These are phyloP conservation scores for Lutjanus erythropterus DNA, from an alignment of 2,113 vertebrate genomes.

Conservation along the genomic window DNA sequence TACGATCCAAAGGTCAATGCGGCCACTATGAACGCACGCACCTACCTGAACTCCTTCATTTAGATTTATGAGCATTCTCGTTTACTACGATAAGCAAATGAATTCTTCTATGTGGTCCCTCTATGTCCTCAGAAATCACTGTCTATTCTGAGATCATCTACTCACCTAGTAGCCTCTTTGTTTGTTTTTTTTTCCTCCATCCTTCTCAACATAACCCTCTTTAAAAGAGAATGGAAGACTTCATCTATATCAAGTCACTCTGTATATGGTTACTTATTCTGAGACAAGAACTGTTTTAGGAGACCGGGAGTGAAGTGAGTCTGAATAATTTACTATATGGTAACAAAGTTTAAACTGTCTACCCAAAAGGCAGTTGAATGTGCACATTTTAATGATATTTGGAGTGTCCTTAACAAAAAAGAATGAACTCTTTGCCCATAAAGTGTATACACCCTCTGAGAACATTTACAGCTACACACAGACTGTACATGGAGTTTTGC, in stretches of 20 bases:
- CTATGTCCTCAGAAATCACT: neutral
- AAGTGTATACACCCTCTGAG: slow-evolving; percentile 5
- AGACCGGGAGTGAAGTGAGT: neutral
- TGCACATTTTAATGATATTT: slow-evolving; percentile 7
- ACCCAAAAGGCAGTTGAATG: neutral
- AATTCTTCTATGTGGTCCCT: neutral
- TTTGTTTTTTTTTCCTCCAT: neutral
- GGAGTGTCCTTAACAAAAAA: neutral
- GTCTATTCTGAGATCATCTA: neutral
- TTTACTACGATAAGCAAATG: neutral
- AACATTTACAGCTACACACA: neutral
- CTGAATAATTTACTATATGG: neutral
- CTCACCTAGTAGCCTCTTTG: neutral
- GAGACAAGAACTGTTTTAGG: neutral
- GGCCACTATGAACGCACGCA: too few species aligned
- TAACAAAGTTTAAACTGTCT: neutral
- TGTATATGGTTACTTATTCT: neutral
- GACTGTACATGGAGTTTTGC: slow-evolving; percentile 28
- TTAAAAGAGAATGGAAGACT: neutral
- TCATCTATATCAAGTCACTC: neutral
- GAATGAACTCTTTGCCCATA: neutral
- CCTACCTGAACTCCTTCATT: too few species aligned
- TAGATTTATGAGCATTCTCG: neutral
- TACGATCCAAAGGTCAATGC: too few species aligned
- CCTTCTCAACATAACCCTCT: neutral